Evolutionary conservation across 2,888 invertebrate genomes (phyloP), one percentile per base, ranked within the genome.

Genomic region (Drosophila neutralis): DNA sequence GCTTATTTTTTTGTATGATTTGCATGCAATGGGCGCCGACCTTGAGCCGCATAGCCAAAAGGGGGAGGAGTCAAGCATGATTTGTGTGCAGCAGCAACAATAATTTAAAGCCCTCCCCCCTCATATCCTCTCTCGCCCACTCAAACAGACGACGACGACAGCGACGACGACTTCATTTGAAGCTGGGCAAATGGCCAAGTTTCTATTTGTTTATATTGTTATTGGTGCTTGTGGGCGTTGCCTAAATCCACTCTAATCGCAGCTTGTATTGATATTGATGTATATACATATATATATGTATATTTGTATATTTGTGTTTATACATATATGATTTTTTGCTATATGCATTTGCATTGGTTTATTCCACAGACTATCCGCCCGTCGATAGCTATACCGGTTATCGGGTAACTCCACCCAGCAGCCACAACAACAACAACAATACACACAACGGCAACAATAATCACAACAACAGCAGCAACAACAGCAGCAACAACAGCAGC

Each of bases 331-430:
- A 24, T 24, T 45, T 21, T 38, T 59, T 58, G 21, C 49, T 49
- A 51, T 31, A 57, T 71, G 54, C 54, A 72, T 80, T 73, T 66
- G 64, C 66, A 66, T 79, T 75, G 64, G 66, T 61, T 89, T 76
- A 35, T 24, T 54, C 54, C 38, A 53, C 73, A 89, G 89, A 89
- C 83, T 89, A 89, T 86, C 86, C 88, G 74, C 86, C 90, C 61
- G 82, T 82, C 66, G 87, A 84, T 78, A 91, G 82, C 81, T 92
- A 90, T 89, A 91, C 92, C 90, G 90, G 90, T 82, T 92, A 90
- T 91, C 90, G 91, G 91, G 88, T 92, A 81, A 91, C 90, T 89
- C 87, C 87, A 78, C 90, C 87, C 81, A 85, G 87, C 62, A 76
- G 36, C 84, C 75, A 58, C 60, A 54, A n/a, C 65, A 60, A 10